Evolutionary conservation across 2,797 vertebrate genomes (phyloP).

Genomic region (Menidia menidia): DNA sequence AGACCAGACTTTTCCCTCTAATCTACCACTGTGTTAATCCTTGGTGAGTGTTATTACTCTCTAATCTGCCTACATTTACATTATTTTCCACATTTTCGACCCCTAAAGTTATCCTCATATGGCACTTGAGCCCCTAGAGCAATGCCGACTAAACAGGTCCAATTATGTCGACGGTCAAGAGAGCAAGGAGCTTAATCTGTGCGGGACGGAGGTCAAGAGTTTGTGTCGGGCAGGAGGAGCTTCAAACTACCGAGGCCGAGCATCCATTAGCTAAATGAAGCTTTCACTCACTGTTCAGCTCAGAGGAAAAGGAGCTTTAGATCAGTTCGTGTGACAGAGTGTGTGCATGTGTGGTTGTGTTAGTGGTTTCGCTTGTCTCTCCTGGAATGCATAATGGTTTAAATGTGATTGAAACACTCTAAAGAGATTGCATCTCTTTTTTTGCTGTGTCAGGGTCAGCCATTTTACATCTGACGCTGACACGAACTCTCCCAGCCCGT

Average conservation of each 20-base stretch:
- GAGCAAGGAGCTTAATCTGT: slow-evolving; percentile 43
- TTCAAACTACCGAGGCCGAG: slow-evolving; percentile 33
- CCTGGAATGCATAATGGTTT: slow-evolving; percentile 38
- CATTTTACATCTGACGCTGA: slow-evolving; percentile 11
- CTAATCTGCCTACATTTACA: slow-evolving; percentile 64
- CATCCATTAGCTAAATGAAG: slow-evolving; percentile 78
- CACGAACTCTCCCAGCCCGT: slow-evolving; percentile 2
- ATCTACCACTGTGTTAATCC: slow-evolving; percentile 69
- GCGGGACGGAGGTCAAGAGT: slow-evolving; percentile 16
- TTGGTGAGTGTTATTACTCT: slow-evolving; percentile 69
- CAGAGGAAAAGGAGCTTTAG: slow-evolving; percentile 54
- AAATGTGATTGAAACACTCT: slow-evolving; percentile 58
- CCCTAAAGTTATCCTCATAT: slow-evolving; percentile 10
- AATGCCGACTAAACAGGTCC: slow-evolving; percentile 19
- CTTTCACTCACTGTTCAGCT: slow-evolving; percentile 55
- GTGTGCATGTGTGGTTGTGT: slow-evolving; percentile 29
- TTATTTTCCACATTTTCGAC: slow-evolving; percentile 32
- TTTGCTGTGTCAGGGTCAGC: slow-evolving; percentile 41
- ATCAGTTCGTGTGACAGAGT: slow-evolving; percentile 33
- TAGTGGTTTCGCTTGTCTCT: slow-evolving; percentile 28
- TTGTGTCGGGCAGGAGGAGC: slow-evolving; percentile 29
- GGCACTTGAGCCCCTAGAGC: slow-evolving; percentile 10
- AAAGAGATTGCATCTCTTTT: slow-evolving; percentile 38
- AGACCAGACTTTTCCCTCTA: slow-evolving; percentile 40
- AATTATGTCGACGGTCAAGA: slow-evolving; percentile 46